phyloP scores from a whole-genome alignment of 1,140 invertebrate species.

The Leptopilina boulardi region DNA sequence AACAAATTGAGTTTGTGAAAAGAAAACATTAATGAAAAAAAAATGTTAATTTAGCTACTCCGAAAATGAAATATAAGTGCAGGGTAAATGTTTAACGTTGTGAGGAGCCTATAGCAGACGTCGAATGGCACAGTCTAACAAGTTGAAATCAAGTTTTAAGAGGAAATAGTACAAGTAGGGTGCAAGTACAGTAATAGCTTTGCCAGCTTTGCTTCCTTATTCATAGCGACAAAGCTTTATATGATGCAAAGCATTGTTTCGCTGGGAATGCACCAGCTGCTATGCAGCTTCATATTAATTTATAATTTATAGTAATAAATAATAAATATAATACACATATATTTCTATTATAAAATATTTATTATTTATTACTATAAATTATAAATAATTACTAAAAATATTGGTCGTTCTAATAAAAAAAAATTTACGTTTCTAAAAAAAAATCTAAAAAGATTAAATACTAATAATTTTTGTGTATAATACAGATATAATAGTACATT shows the following conservation, averaged over 20 bases:
- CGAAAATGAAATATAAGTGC: background rate
- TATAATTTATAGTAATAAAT: too few relatives aligned
- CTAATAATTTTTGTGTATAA: background rate
- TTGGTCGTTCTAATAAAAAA: too few relatives aligned
- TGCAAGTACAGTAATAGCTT: background rate
- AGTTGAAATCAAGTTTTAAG: constrained; percentile 3
- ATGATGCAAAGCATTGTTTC: constrained; percentile 13
- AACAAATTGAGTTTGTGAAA: too few relatives aligned
- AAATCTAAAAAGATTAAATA: background rate
- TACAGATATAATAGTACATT: constrained; percentile 21
- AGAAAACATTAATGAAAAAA: background rate
- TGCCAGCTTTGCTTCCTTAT: background rate
- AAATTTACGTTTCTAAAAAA: too few relatives aligned
- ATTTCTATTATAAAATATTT: too few relatives aligned
- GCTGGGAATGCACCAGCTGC: background rate
- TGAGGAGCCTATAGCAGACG: background rate
- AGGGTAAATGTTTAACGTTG: background rate
- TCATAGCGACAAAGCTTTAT: background rate
- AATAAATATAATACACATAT: too few relatives aligned
- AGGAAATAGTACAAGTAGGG: background rate
- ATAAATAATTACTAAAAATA: too few relatives aligned
- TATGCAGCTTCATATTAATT: background rate
- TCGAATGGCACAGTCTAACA: constrained; percentile 16
- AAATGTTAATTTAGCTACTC: background rate
- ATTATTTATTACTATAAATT: too few relatives aligned